Percentiles rank a stretch among this genome's conserved stretches.
phyloP scores from a whole-genome alignment of 2,888 invertebrate genomes.

The Nephrotoma guestfalica region DNA sequence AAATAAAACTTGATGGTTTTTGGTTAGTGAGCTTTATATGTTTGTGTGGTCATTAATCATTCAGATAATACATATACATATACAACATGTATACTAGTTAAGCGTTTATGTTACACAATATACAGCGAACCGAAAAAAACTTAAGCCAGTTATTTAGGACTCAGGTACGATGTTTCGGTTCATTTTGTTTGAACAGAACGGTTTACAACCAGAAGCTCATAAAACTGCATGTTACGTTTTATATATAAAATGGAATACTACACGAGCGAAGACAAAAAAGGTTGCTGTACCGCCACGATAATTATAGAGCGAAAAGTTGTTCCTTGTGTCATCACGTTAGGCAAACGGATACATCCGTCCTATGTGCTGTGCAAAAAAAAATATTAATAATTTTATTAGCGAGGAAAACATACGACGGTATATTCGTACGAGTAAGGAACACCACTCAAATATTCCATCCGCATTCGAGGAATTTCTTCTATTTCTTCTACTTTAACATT shows the following conservation, averaged over 20 bases:
- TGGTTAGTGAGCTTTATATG: not conserved
- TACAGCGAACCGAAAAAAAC: not conserved
- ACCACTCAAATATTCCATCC: no score
- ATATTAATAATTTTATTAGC: not conserved
- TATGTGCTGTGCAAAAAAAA: not conserved
- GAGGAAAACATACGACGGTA: not conserved
- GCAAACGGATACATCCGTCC: not conserved
- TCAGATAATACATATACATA: not conserved
- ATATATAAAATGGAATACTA: not conserved
- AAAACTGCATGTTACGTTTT: not conserved
- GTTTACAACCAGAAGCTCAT: not conserved
- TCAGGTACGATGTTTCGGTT: not conserved
- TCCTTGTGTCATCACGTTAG: not conserved
- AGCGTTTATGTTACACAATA: not conserved
- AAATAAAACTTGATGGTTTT: not conserved
- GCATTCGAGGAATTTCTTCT: no score
- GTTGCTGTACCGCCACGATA: not conserved
- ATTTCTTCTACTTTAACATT: no score
- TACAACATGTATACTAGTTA: not conserved
- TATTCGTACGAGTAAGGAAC: not conserved
- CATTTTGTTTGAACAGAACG: not conserved
- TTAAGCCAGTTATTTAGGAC: not conserved
- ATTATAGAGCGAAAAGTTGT: not conserved
- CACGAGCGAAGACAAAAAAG: not conserved
- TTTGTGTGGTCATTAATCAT: not conserved